Base-by-base conservation (phyloP, 2,888 invertebrate genomes). In the Polydrusus cervinus region DNA sequence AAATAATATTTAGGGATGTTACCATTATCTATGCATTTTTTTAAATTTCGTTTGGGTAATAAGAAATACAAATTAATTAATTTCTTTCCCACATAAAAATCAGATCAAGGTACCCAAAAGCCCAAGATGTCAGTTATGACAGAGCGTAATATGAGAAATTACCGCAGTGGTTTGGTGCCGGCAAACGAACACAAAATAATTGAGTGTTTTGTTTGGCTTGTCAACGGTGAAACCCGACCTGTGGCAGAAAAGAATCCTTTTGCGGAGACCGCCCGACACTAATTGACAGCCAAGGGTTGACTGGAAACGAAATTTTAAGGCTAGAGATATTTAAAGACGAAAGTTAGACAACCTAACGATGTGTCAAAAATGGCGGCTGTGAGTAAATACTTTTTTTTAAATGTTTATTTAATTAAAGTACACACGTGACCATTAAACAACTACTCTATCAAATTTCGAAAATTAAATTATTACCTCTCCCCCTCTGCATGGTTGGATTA, bases 161-260 rank as follows among this genome's bases (percentile, higher is more conserved):
- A 57, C 71, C 65, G 30, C 62, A 25, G 62, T 60, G 67, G 67
- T 38, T 60, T 40, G 49, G 43, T 45, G 49, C 49, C 47, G 53
- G 61, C 25, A 16, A 47, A 61, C 61, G 30, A 38, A 45, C 51
- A 40, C 40, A 55, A 53, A 49, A 61, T 76, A 76, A 76, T 76
- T 76, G 76, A 76, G 73, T 76, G 76, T 76, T 76, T 76, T 76
- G 76, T 76, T 76, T 76, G 76, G 76, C 72, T 70, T 76, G 76
- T 76, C 76, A 76, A 76, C 76, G 72, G 64, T 49, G 66, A 68
- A 76, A 76, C 72, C 62, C 40, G 72, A 76, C 53, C 69, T 65
- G 68, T 40, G 51, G 47, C 30, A 60, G 69, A 65, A 72, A 69
- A 71, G 76, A 76, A 76, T 76, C 76, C 76, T 76, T 76, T 76